Base-by-base conservation (phyloP, 2,888 invertebrate species). In the Mimachlamys varia region DNA sequence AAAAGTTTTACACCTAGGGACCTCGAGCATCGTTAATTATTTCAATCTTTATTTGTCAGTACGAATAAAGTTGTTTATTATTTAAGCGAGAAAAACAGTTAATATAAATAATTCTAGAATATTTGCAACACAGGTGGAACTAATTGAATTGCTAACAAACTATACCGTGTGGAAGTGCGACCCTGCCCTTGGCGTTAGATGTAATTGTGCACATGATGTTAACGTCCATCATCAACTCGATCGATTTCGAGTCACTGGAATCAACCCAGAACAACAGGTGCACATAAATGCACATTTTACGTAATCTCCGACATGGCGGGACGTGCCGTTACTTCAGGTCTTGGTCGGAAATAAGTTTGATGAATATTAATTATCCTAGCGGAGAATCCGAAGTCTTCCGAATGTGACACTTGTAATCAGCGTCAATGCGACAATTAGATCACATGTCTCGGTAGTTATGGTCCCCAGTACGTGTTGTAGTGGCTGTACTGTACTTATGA, bases 201-300 rank as follows among this genome's bases (percentile, higher is more conserved):
- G n/a, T 22, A n/a, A 22, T 17, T 22, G 22, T 5, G 62, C 62
- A 62, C n/a, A 1, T 33, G 12, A 22, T 33, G 76, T 33, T 33
- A 27, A 33, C 33, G 76, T 76, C 76, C 27, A 19, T 76, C 76
- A 76, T 33, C 76, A 76, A 27, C 33, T 76, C 76, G 27, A 76
- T 76, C 76, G 76, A 76, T 76, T 33, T 76, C 13, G 33, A 76
- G 76, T 76, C 76, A 33, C 15, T 76, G 76, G 76, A 76, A 76
- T 76, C 76, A 33, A 33, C 76, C 76, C 76, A 76, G 76, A 33
- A 76, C 76, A 76, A 76, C 76, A 76, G 76, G 76, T 76, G 76
- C 33, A 33, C 33, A 33, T 58, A 19, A 76, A 76, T 76, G 76
- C 76, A 76, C 15, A 33, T 76, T 15, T 33, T 12, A 7, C 33